Evolutionary conservation across 2,113 vertebrate genomes (phyloP), one percentile per base, ranked within the genome.

Genomic region (Clarias macrocephalus): DNA sequence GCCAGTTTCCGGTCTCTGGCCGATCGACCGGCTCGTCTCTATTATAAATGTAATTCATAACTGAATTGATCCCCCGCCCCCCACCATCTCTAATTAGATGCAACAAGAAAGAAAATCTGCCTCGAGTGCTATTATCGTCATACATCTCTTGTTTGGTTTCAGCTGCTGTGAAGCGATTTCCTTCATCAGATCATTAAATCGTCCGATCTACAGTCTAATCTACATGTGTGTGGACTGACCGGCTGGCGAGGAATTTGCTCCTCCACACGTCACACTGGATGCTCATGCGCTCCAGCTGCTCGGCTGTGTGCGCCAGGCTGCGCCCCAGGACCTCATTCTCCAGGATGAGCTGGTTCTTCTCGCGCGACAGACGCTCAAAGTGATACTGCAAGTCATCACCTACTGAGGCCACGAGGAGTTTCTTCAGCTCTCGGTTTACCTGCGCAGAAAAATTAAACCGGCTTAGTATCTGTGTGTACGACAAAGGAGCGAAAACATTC

Each of bases 251-350:
- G 93, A 99, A 99, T 94, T 99, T 99, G 94, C 98, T 99, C 92
- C 98, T 95, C 98, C 98, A 99, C n/a, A 99, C 98, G 0, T 99
- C 98, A 85, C 98, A 98, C 68, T 99, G 98, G 88, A 99, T 99
- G 7, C 97, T 98, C 96, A 97, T 99, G 19, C 97, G 95, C 89
- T 99, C 98, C 33, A 99, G 70, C 72, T 99, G 98, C 85, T 99
- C 98, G 0, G 96, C 96, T 0, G 97, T 91, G 83, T 97, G 97
- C 10, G 96, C 91, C 75, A 96, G 92, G 87, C 93, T 96, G 16
- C 94, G 93, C 5, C 95, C 93, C 33, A 99, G 90, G 8, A 95
- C 96, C 91, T 99, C 98, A 0, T 99, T 99, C 93, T 99, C 98
- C 85, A 99, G 92, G 87, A 98, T 96, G 30, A 99, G 94, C 90